Conservation (phyloP, 2,888 invertebrate genomes). For the Melitaea athalia region DNA sequence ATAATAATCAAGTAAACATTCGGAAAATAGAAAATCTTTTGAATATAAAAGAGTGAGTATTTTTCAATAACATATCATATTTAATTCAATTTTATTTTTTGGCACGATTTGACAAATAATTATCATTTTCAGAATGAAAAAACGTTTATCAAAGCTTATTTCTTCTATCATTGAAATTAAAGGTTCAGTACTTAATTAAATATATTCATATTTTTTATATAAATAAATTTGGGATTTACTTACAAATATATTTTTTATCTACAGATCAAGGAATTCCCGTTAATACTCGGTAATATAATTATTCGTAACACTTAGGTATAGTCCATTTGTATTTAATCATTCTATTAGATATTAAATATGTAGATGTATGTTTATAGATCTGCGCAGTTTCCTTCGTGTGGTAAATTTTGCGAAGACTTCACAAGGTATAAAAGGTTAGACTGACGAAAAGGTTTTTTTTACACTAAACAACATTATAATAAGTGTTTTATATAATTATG, state of each 20-base stretch:
- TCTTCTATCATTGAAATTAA: conserved; percentile 16
- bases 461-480: too few relatives aligned
- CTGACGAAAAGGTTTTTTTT: not conserved
- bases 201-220: not conserved
- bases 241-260: not conserved
- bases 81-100: too few relatives aligned
- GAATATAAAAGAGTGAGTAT: not conserved
- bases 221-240: not conserved
- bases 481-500: too few relatives aligned
- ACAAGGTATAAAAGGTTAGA: not conserved
- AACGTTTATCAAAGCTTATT: conserved; percentile 7
- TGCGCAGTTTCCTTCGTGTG: not conserved
- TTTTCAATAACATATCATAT: not conserved
- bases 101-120: too few relatives aligned
- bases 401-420: not conserved
- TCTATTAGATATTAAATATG: not conserved
- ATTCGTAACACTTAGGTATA: not conserved
- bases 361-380: not conserved
- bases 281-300: conserved; percentile 2
- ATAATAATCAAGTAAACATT: not conserved
- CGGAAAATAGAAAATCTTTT: not conserved
- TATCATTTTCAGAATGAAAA: conserved; percentile 17
- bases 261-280: conserved; percentile 9
- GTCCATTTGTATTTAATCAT: not conserved
- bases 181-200: conserved; percentile 7